These are phyloP conservation scores for Megaceryle torquata DNA, from an alignment of 2,113 vertebrate genomes.

Conservation along the genomic window DNA sequence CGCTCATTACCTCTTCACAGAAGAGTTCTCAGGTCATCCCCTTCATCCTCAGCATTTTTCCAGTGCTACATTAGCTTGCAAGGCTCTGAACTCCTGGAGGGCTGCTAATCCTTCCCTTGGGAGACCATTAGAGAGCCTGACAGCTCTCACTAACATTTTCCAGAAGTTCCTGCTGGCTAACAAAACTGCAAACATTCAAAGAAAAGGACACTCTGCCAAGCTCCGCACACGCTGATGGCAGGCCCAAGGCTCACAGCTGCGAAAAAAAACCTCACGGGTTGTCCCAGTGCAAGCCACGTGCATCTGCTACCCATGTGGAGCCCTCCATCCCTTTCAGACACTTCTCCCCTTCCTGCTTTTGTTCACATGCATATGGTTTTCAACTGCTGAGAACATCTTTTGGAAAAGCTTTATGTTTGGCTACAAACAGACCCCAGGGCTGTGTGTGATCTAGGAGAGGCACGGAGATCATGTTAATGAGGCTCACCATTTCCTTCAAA, in stretches of 20 bases:
- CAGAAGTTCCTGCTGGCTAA: neutral
- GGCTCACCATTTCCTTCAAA: neutral
- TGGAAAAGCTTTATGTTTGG: neutral
- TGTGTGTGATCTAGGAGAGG: neutral
- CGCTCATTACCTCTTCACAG: neutral
- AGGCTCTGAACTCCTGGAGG: neutral
- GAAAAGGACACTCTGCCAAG: neutral
- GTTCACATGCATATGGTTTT: neutral
- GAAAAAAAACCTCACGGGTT: neutral
- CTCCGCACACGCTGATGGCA: neutral
- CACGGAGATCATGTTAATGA: neutral
- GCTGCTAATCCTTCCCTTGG: neutral
- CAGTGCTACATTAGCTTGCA: neutral
- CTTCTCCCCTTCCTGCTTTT: slow-evolving; percentile 2
- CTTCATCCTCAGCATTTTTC: neutral
- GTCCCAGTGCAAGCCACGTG: neutral
- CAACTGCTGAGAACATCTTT: neutral
- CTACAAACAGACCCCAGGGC: neutral
- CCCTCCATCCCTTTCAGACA: neutral
- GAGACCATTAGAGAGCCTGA: neutral
- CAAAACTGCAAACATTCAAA: neutral
- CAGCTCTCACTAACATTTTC: neutral
- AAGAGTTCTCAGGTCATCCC: neutral
- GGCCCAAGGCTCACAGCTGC: neutral
- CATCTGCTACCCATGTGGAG: slow-evolving; percentile 37